These are phyloP conservation scores for Synanthedon tipuliformis DNA, from an alignment of 2,888 invertebrate genomes.

Conservation along the genomic window DNA sequence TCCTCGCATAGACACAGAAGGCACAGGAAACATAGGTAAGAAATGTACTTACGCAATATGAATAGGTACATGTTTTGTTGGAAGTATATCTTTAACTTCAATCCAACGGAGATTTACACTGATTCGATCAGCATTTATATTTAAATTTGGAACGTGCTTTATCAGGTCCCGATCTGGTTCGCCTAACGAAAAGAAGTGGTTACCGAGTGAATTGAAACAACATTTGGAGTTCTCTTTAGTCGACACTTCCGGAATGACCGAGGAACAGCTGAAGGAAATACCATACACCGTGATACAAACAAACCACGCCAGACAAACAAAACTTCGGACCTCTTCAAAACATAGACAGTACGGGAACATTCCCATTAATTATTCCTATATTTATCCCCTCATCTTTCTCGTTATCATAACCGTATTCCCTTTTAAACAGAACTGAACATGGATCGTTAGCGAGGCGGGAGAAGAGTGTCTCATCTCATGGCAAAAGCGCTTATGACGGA, in stretches of 20 bases:
- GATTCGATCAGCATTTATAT: background rate
- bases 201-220: constrained; percentile 82
- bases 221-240: constrained; percentile 90
- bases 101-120: background rate
- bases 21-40: constrained; percentile 72
- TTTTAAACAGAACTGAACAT: constrained; percentile 38
- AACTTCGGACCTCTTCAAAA: constrained; percentile 59
- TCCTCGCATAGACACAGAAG: constrained; percentile 70
- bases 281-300: constrained; percentile 90
- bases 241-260: constrained; percentile 90
- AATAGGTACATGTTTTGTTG: background rate
- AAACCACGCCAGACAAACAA: constrained; percentile 71
- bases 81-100: background rate
- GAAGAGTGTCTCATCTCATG: constrained; percentile 43
- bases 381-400: background rate
- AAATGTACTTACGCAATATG: background rate
- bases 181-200: constrained; percentile 78
- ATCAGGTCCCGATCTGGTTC: constrained; percentile 75
- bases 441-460: constrained; percentile 57
- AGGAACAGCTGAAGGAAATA: constrained; percentile 86
- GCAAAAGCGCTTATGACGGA: constrained; percentile 54
- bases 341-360: constrained; percentile 43
- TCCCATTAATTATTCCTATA: background rate
- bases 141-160: background rate
- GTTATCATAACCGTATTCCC: background rate